These are phyloP conservation scores for Hipposideros larvatus DNA, from an alignment of 2,797 vertebrate genomes.

Conservation along the genomic window DNA sequence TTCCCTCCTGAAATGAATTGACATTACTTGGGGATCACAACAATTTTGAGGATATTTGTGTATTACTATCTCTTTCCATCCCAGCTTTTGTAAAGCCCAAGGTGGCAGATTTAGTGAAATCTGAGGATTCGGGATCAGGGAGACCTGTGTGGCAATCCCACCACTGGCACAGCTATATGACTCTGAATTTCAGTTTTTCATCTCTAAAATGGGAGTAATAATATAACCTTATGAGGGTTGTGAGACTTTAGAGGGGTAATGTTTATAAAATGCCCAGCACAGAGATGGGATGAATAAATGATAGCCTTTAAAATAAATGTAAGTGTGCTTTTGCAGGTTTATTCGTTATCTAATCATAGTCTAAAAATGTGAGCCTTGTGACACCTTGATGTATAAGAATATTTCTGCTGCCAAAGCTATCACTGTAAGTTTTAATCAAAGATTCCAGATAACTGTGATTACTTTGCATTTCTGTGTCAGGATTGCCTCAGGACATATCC, in stretches of 20 bases:
- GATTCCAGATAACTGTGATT: constrained; percentile 78
- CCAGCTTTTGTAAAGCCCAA: not conserved
- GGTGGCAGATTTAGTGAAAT: not conserved
- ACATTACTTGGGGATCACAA: not conserved
- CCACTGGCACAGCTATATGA: not conserved
- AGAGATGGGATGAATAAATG: not conserved
- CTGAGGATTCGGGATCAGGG: not conserved
- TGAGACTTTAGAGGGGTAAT: constrained; percentile 29
- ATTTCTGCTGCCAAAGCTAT: constrained; percentile 73
- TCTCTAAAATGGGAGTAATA: constrained; percentile 45
- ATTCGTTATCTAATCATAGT: constrained; percentile 64
- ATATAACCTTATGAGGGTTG: not conserved
- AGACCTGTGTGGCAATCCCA: not conserved
- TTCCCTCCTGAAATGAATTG: constrained; percentile 9
- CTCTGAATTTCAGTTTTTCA: constrained; percentile 12
- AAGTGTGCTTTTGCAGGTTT: constrained; percentile 23
- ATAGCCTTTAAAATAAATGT: constrained; percentile 59
- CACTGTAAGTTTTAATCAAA: constrained; percentile 79
- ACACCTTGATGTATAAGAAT: constrained; percentile 62
- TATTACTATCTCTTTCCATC: not conserved
- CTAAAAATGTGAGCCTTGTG: not conserved
- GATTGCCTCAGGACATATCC: constrained; percentile 72
- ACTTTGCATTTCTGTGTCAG: constrained; percentile 76
- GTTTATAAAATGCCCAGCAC: not conserved
- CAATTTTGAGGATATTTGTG: not conserved